Conservation (phyloP, 2,797 vertebrate genomes). For the Poecile montanus region DNA sequence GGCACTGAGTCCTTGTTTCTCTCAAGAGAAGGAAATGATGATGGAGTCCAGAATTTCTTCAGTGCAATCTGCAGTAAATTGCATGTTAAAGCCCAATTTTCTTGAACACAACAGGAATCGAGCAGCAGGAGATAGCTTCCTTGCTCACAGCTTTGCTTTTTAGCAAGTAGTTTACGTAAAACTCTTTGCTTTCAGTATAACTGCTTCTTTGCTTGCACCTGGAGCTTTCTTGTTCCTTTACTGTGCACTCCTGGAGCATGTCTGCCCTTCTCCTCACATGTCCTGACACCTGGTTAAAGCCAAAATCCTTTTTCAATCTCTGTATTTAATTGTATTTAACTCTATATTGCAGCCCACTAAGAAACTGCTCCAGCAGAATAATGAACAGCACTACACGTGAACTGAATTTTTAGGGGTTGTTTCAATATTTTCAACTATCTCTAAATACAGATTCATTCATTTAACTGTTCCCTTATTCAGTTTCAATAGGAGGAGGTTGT, state of each 20-base stretch:
- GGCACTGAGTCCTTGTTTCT: neutral
- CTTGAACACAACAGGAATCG: neutral
- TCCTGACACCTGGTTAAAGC: neutral
- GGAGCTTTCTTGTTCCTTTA: neutral
- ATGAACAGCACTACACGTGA: neutral
- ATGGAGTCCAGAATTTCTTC: neutral
- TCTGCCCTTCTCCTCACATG: neutral
- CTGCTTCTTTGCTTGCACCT: neutral
- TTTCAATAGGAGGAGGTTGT: neutral
- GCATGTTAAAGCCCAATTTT: conserved; percentile 26
- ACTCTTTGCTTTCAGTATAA: neutral
- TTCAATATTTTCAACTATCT: conserved; percentile 6
- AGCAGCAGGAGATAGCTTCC: neutral
- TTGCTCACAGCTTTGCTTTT: conserved; percentile 1
- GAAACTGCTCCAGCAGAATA: neutral
- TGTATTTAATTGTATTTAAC: neutral
- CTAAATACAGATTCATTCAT: neutral
- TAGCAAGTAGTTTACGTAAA: neutral
- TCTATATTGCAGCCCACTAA: neutral
- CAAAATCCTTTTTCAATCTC: neutral
- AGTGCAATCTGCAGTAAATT: neutral
- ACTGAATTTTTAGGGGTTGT: neutral
- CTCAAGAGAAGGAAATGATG: neutral
- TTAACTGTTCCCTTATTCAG: neutral
- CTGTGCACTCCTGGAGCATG: neutral